Evolutionary conservation across 2,888 invertebrate genomes (phyloP).

Genomic region (Eugnorisma glareosa): DNA sequence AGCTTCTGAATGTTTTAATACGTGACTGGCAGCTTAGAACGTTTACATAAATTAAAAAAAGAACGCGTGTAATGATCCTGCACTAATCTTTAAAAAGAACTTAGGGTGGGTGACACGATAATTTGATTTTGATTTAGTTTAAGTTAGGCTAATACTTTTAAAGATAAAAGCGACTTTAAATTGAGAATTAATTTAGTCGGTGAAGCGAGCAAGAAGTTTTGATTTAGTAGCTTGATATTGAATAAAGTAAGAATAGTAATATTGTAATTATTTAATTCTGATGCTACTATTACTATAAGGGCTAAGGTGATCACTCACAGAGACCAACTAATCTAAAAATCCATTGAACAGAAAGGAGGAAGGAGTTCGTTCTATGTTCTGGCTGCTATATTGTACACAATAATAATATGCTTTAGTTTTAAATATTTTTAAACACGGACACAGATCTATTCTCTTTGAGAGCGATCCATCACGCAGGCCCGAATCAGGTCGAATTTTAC

Average conservation of each 20-base stretch:
- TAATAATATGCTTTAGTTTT: no score
- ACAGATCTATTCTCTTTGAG: no score
- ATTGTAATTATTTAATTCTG: no score
- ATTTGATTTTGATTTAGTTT: slow-evolving; percentile 29
- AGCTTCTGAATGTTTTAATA: slow-evolving; percentile 3
- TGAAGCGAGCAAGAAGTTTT: background rate
- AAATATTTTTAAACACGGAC: no score
- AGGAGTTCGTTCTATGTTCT: no score
- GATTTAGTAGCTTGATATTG: background rate
- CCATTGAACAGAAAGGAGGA: no score
- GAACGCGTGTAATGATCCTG: slow-evolving; percentile 32
- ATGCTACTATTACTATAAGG: no score
- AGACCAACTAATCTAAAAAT: no score
- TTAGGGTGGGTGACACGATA: slow-evolving; percentile 1
- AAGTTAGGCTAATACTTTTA: background rate
- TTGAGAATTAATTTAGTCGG: slow-evolving; percentile 6
- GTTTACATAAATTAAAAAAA: slow-evolving; percentile 21
- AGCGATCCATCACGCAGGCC: background rate
- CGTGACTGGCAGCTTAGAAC: slow-evolving; percentile 7
- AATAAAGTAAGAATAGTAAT: background rate
- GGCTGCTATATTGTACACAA: no score
- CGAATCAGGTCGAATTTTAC: background rate
- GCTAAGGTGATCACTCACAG: no score
- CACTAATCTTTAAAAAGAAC: slow-evolving; percentile 23
- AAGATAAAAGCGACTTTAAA: slow-evolving; percentile 4